Evolutionary conservation across 1,140 invertebrate genomes (phyloP).

Genomic region (Lordiphosa stackelbergi): DNA sequence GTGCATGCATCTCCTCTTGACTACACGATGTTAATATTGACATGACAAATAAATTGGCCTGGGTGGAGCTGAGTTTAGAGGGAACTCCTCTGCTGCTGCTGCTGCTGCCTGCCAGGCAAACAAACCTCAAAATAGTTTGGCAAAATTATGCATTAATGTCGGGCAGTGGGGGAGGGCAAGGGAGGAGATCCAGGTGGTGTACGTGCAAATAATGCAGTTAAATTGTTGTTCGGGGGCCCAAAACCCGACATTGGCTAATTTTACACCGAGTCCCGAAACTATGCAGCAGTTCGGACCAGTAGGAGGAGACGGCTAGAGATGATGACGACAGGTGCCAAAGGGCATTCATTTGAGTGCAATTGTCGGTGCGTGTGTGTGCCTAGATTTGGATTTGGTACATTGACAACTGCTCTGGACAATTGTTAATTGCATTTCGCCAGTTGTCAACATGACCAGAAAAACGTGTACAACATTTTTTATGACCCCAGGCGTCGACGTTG

Average conservation of each 20-base stretch:
- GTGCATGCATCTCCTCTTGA: constrained; percentile 8
- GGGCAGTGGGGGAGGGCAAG: constrained; percentile 16
- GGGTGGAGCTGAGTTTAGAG: constrained; percentile 7
- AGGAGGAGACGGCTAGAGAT: constrained; percentile 41
- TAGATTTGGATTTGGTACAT: constrained; percentile 11
- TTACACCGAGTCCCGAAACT: constrained; percentile 46
- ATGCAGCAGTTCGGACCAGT: constrained; percentile 37
- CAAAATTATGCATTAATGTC: constrained; percentile 75
- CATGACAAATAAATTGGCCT: constrained; percentile 74
- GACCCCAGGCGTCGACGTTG: constrained; percentile 11
- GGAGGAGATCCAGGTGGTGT: not conserved
- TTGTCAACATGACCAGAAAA: constrained; percentile 64
- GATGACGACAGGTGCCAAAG: constrained; percentile 70
- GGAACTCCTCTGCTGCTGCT: constrained; percentile 33
- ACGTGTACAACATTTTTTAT: constrained; percentile 49
- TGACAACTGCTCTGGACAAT: constrained; percentile 59
- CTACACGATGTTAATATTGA: constrained; percentile 65
- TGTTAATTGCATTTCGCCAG: constrained; percentile 75
- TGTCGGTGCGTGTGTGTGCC: constrained; percentile 26
- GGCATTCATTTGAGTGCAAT: constrained; percentile 59
- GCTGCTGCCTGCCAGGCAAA: constrained; percentile 53
- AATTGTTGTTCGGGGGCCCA: constrained; percentile 39
- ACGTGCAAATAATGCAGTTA: constrained; percentile 71
- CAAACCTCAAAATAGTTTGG: constrained; percentile 75
- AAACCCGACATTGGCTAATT: constrained; percentile 48